Conservation (phyloP, 2,888 invertebrate genomes). For the Phlogophora meticulosa region DNA sequence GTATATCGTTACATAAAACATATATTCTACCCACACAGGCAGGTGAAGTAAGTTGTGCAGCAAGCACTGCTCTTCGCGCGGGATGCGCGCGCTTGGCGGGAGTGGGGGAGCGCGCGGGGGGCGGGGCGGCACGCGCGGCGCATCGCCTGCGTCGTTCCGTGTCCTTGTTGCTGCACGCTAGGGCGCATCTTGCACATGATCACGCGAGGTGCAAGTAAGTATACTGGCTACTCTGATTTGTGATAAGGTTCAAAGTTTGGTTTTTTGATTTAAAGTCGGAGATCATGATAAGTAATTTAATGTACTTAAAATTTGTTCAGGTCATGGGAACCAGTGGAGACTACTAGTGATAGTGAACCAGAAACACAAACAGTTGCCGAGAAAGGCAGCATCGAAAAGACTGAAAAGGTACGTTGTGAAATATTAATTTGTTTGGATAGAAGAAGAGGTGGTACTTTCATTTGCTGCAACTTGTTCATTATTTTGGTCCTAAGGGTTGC, state of each 20-base stretch:
- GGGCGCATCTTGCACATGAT: constrained; percentile 86
- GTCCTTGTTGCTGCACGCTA: constrained; percentile 84
- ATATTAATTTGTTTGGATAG: too few species aligned
- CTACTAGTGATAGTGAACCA: constrained; percentile 87
- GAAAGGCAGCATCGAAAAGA: constrained; percentile 89
- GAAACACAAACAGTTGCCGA: constrained; percentile 83
- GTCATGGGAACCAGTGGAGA: constrained; percentile 86
- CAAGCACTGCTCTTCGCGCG: constrained; percentile 77
- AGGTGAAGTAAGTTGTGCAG: constrained; percentile 76
- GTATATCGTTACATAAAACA: not conserved
- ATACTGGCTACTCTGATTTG: not conserved
- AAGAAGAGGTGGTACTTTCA: too few species aligned
- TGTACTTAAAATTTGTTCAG: constrained; percentile 61
- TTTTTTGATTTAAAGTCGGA: too few species aligned
- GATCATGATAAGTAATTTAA: too few species aligned
- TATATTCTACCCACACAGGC: constrained; percentile 65
- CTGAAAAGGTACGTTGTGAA: constrained; percentile 84
- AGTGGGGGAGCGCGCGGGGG: constrained; percentile 84
- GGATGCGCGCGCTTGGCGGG: constrained; percentile 81
- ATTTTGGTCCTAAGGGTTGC: too few species aligned
- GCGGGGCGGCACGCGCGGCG: constrained; percentile 84
- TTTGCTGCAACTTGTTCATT: too few species aligned
- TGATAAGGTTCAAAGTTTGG: too few species aligned
- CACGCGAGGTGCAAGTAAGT: constrained; percentile 85
- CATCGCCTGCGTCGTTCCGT: constrained; percentile 85